Evolutionary conservation across 2,888 invertebrate species (phyloP), one percentile per base, ranked within the genome.

Genomic region (Agriopis aurantiaria): DNA sequence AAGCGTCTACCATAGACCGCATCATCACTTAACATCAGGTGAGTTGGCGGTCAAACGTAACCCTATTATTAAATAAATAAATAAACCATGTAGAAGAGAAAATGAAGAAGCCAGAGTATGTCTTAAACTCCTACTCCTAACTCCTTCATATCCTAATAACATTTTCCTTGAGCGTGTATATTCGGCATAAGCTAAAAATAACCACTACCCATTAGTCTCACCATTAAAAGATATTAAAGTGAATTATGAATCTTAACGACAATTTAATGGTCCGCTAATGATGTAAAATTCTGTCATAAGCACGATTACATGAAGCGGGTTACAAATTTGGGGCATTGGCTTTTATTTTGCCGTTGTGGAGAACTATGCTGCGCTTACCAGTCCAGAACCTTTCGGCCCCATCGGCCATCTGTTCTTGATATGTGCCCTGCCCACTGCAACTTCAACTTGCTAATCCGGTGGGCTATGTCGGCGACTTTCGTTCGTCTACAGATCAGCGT

Each of bases 201-300:
- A 12, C 56, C 43, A 57, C 43, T 57, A 56, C n/a, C 9, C 56
- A 40, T 56, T 14, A 57, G 43, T 43, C 7, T 40, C 40, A n/a
- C 55, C 12, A 43, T 43, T 14, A 43, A 45, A 33, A n/a, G 8
- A 58, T 46, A 58, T 58, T 8, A 58, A 58, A 46, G 12, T 58
- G 58, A 58, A 48, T 58, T 46, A 58, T 58, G 45, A 55, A 8
- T 43, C 52, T 41, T 65, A 66, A 66, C 46, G 65, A 60, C 66
- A 49, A 11, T 66, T 60, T 66, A 55, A 65, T 59, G 52, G 9
- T 0, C n/a, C 10, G 45, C 14, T 65, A 65, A 65, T 59, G 59
- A 59, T 45, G 51, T 43, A 14, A 48, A 57, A 49, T 57, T 63
- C 63, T 55, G 64, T 56, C n/a, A 64, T 41, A 49, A 41, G 43